Evolutionary conservation across 2,797 vertebrate species (phyloP).

Genomic region (Simalia tracyae): DNA sequence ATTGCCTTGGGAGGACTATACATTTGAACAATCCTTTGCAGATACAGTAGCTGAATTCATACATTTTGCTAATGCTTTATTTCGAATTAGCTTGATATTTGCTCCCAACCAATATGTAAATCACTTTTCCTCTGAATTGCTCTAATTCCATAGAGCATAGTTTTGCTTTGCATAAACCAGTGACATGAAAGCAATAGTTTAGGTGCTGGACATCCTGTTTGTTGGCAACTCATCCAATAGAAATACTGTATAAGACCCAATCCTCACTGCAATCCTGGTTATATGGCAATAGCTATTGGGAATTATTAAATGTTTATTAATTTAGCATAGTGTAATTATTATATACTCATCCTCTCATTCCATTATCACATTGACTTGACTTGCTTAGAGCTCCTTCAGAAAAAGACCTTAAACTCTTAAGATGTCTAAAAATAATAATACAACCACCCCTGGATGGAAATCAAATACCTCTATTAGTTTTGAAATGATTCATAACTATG

Average conservation of each 20-base stretch:
- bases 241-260: too few relatives aligned
- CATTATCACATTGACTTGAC: not conserved
- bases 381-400: not conserved
- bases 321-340: not conserved
- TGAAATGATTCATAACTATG: not conserved
- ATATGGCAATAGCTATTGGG: too few relatives aligned
- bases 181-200: not conserved
- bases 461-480: not conserved
- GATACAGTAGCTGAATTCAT: too few relatives aligned
- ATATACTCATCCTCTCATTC: not conserved
- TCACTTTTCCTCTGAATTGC: not conserved
- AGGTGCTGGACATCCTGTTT: not conserved
- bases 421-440: not conserved
- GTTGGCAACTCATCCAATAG: not conserved
- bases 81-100: too few relatives aligned
- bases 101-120: not conserved
- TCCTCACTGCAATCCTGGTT: too few relatives aligned
- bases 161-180: not conserved
- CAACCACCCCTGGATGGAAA: not conserved
- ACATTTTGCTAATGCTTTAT: too few relatives aligned
- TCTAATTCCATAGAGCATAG: not conserved
- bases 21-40: too few relatives aligned
- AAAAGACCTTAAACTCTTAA: not conserved
- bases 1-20: too few relatives aligned
- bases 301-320: too few relatives aligned